Conservation (phyloP, 2,113 vertebrate genomes). For the Phodopus roborovskii region DNA sequence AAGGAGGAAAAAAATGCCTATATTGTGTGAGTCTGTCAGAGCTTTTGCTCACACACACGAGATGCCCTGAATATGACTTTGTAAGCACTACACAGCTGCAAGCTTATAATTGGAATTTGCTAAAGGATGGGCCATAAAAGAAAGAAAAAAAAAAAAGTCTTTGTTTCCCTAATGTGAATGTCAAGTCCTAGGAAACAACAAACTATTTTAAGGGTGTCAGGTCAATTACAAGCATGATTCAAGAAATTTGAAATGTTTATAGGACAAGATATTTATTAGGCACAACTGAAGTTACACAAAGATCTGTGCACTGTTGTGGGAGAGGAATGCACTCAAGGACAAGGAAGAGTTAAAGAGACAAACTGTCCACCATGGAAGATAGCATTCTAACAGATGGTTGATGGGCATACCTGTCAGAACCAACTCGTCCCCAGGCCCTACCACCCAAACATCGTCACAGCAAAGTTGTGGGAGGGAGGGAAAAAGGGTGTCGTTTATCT, state of each 20-base stretch:
- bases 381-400: accelerated
- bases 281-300: accelerated
- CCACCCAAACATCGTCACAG: neutral
- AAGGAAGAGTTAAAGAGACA: neutral
- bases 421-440: neutral
- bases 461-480: neutral
- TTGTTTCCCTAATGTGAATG: constrained; percentile 57
- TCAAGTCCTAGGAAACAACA: constrained; percentile 30
- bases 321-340: accelerated
- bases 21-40: accelerated
- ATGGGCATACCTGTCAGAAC: neutral
- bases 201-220: constrained; percentile 65
- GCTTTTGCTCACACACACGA: neutral
- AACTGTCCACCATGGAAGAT: accelerated
- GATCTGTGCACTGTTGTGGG: accelerated
- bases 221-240: constrained; percentile 40
- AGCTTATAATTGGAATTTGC: constrained; percentile 41
- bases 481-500: too few relatives aligned
- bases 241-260: constrained; percentile 16
- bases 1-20: neutral
- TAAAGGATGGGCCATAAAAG: neutral
- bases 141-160: neutral
- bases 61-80: neutral
- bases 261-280: neutral
- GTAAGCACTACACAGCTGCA: constrained; percentile 38